These are phyloP conservation scores for Ceriagrion tenellum DNA, from an alignment of 2,888 invertebrate species.

Conservation along the genomic window DNA sequence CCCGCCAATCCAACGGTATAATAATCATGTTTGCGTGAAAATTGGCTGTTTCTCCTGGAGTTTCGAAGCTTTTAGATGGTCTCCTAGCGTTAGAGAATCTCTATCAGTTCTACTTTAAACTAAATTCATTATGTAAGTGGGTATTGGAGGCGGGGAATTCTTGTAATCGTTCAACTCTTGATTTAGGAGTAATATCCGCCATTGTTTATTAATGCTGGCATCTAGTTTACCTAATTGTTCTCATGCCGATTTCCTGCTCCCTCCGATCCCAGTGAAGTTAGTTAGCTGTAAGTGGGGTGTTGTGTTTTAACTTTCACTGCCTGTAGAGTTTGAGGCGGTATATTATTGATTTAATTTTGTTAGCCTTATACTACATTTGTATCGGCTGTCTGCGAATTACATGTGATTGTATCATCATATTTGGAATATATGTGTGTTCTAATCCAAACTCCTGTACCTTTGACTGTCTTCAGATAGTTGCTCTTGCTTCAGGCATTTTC, in stretches of 20 bases:
- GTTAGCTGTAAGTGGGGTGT: no score
- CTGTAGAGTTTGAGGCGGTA: no score
- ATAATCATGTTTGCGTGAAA: slow-evolving; percentile 15
- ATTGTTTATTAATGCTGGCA: background rate
- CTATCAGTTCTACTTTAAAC: background rate
- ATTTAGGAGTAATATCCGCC: background rate
- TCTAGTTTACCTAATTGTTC: background rate
- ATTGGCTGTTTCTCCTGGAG: background rate
- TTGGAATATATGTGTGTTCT: no score
- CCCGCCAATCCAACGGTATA: background rate
- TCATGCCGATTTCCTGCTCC: background rate
- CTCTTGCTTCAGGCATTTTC: no score
- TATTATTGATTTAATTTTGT: no score
- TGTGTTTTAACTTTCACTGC: no score
- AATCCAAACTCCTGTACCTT: no score
- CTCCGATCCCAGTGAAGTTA: no score
- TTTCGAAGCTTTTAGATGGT: background rate
- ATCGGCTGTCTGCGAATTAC: no score
- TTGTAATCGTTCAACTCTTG: background rate
- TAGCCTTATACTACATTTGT: no score
- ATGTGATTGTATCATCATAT: no score
- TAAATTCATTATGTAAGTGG: background rate
- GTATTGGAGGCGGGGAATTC: background rate
- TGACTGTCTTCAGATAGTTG: no score
- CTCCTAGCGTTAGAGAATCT: background rate